Evolutionary conservation across 92 coral and sea anemone genomes (phyloP).

Genomic region (Zoanthus sociatus): DNA sequence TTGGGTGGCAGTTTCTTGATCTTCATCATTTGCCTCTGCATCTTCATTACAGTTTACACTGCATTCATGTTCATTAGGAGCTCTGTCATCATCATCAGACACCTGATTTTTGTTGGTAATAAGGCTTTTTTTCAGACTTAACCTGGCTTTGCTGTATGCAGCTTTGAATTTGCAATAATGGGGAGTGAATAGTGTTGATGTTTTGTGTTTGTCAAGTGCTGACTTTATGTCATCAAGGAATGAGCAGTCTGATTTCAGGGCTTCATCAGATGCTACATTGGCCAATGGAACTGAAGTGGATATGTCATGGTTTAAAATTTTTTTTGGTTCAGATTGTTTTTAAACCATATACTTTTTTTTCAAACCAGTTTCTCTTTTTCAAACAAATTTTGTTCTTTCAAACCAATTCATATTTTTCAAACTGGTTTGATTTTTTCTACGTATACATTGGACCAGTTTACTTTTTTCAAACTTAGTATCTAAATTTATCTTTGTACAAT

Average conservation of each 20-base stretch:
- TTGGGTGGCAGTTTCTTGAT: slow-evolving; percentile 1
- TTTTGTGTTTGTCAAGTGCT: slow-evolving; percentile 2
- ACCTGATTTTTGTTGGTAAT: slow-evolving; percentile 6
- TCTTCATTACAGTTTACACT: slow-evolving; percentile 3
- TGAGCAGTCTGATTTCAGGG: neutral
- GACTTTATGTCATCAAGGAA: slow-evolving; percentile 10
- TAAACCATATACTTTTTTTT: too few relatives aligned
- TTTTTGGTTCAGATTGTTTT: too few relatives aligned
- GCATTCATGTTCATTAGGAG: neutral
- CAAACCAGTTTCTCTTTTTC: too few relatives aligned
- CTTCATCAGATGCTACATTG: slow-evolving; percentile 1
- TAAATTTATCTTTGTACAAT: too few relatives aligned
- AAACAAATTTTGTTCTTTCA: too few relatives aligned
- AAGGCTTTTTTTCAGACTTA: neutral
- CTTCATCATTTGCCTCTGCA: slow-evolving; percentile 5
- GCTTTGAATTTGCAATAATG: slow-evolving; percentile 6
- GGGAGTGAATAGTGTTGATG: slow-evolving; percentile 11
- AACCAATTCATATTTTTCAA: too few relatives aligned
- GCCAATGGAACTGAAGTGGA: slow-evolving; percentile 9
- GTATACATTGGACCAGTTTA: too few relatives aligned
- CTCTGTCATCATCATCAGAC: slow-evolving; percentile 9
- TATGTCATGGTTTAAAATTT: neutral
- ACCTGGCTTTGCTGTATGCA: slow-evolving; percentile 2
- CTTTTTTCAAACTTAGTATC: too few relatives aligned
- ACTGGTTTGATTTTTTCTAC: too few relatives aligned